Evolutionary conservation across 2,888 invertebrate genomes (phyloP), one percentile per base, ranked within the genome.

Genomic region (Hypomecis punctinalis): DNA sequence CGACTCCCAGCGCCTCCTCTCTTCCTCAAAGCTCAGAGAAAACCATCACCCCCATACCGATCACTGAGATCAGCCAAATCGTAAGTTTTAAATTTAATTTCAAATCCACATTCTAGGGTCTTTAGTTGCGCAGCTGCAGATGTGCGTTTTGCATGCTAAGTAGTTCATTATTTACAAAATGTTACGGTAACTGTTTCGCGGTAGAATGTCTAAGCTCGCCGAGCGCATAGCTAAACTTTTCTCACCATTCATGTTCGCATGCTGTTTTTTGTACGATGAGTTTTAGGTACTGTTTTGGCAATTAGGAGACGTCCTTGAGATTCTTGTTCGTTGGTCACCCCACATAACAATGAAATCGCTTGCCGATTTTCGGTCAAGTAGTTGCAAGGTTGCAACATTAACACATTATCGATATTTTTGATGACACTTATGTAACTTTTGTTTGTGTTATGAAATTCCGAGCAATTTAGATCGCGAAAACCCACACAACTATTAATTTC

Each of bases 21-120:
- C 93, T 93, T 79, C 93, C 94, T 74, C 94, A 94, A 74, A 93
- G 94, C 78, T 92, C 93, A 64, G 93, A 93, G 79, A 93, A 93
- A 82, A 94, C 86, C 80, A 91, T 83, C 84, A 94, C 90, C 78
- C 94, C 86, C 77, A 94, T 94, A 78, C 95, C 95, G 70, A 95
- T 95, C 79, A 95, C 95, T 75, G 95, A 95, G 88, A 94, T 95
- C 89, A 95, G 94, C 78, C 95, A 95, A 93, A 95, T 95, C 79
- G 95, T 95, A 94, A 95, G 95, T 94, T 65, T 39, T n/a, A 47
- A 35, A n/a, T 35, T 60, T 67, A 63, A 66, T 64, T 71, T 70
- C 63, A 62, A 62, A 74, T 73, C 64, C 42, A 61, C 55, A 53
- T 67, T 61, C 52, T 58, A 54, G 53, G 56, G 59, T 52, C 49